Base-by-base conservation (phyloP, 2,888 invertebrate species). In the Oxyteleia sp. region DNA sequence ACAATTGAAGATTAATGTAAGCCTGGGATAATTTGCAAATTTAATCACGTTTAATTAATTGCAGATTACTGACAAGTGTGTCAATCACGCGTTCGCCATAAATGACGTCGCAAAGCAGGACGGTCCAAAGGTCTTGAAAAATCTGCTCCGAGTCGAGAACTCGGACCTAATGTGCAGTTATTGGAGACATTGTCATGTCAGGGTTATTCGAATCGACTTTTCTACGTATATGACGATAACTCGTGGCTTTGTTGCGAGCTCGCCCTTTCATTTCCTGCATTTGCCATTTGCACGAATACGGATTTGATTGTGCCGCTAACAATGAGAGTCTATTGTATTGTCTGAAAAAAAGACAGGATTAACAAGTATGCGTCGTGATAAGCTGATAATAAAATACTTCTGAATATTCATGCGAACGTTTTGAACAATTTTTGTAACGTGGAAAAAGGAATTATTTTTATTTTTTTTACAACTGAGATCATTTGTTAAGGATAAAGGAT, bases 181-280 rank as follows among this genome's bases (percentile, higher is more conserved):
- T 55, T 15, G 43, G 61, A 76, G 49, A 61, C 53, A 78, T 23
- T 45, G 78, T 38, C 26, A 35, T 61, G 69, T 78, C 78, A 78
- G 78, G 69, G 78, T 78, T 69, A 63, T 55, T 61, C 8, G 53
- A 76, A 69, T 69, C 53, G 55, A 55, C 69, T 23, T 76, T 61
- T 68, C 45, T 64, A 35, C 53, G 53, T 61, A 47, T 16, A 26
- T 11, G 49, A 47, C 66, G 32, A 59, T 71, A 71, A 69, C 13
- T 63, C 55, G 26, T 23, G 35, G 61, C 53, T 69, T 78, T 63
- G 71, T 71, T 63, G 35, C 29, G 49, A 59, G 53, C 29, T 63
- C 45, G 49, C 49, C 66, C 59, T 66, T 43, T 51, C 32, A 55
- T 35, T 79, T 71, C 55, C 71, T 63, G 55, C 47, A 29, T 35